Conservation (phyloP, 2,113 vertebrate species). For the Chloroceryle aenea region DNA sequence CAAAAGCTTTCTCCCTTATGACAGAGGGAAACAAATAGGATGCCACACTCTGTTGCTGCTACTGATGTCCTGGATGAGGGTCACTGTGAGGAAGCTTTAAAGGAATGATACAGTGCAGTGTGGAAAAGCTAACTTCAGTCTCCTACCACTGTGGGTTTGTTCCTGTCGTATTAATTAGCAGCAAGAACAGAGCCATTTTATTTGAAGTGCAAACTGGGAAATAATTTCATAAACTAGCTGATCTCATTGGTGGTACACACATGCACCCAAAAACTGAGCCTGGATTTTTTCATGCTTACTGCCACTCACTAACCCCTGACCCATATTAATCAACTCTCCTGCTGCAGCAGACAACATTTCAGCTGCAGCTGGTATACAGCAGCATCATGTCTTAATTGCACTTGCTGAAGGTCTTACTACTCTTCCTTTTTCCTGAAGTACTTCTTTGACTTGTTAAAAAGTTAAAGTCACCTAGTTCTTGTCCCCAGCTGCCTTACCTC, state of each 20-base stretch:
- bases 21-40: constrained; percentile 7
- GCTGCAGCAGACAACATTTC: neutral
- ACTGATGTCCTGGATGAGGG: neutral
- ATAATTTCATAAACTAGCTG: neutral
- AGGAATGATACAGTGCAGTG: neutral
- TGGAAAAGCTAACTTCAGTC: neutral
- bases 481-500: neutral
- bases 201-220: neutral
- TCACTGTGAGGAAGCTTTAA: neutral
- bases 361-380: neutral
- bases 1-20: neutral
- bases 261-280: neutral
- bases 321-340: neutral
- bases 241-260: neutral
- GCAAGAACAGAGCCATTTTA: neutral
- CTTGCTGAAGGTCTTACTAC: neutral
- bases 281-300: neutral
- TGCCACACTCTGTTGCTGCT: neutral
- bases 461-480: neutral
- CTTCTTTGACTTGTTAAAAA: neutral
- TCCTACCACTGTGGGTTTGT: neutral
- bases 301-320: fast-evolving
- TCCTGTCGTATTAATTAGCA: neutral
- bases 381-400: neutral
- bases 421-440: neutral